Base-by-base conservation (phyloP, 2,113 vertebrate species). In the Malaclemys terrapin region DNA sequence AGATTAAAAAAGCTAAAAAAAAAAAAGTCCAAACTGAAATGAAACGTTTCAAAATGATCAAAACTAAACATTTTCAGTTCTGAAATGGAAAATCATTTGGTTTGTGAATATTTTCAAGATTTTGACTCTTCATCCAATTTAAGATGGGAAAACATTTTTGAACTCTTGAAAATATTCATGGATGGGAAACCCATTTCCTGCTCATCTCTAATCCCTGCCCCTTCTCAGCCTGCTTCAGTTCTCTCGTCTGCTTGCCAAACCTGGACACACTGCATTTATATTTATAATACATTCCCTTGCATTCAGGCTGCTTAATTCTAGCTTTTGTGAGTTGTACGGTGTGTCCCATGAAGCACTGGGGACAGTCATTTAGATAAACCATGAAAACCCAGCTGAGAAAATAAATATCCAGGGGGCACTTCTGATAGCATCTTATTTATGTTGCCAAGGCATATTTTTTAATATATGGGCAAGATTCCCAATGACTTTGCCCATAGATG, bases 341-440 rank as follows among this genome's bases (percentile, higher is more conserved):
- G 89, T 82, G 93, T 96, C 96, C 94, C 85, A 95, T 47, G 27
- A 65, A 83, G 75, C 50, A 95, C 83, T 0, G 45, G 31, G 85
- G n/a, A 50, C 59, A 95, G 90, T 94, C 96, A 96, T 96, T 96
- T 96, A 78, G 19, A 38, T 72, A 72, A 38, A n/a, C 85, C 56
- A 5, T 1, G 3, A 89, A 91, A 91, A 52, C 42, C 90, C 94
- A 53, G 50, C 87, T 94, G 90, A 95, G 95, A 95, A 95, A 96
- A 86, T 72, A 97, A 96, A 96, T 65, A 93, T 82, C 72, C 53
- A 0, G 1, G 7, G 82, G 94, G 90, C 24, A 50, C 96, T 96
- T 89, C 89, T 96, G 91, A 84, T 93, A 95, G 92, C 79, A 84
- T 79, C 85, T 97, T 92, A 57, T 81, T 96, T 89, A 86, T 88